Conservation (phyloP, 1,140 invertebrate genomes). For the Chlorops oryzae region DNA sequence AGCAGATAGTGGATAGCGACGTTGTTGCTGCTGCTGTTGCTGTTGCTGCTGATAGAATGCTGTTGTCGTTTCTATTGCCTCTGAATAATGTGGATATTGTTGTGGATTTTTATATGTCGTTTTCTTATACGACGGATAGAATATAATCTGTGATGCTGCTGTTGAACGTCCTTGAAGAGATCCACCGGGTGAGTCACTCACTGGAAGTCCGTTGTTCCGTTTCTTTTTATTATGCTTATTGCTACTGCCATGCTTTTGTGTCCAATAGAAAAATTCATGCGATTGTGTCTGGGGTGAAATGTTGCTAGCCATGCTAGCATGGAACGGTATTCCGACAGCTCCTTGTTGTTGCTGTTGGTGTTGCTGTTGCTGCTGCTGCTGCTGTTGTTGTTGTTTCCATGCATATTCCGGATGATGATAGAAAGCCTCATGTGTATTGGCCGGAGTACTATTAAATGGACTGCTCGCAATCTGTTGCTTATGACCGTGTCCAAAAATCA, state of each 20-base stretch:
- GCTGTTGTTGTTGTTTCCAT: conserved; percentile 41
- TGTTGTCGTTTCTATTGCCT: conserved; percentile 35
- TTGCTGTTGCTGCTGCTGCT: too few species aligned
- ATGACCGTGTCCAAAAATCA: conserved; percentile 42
- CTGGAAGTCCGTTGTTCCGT: conserved; percentile 22
- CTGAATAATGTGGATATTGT: conserved; percentile 37
- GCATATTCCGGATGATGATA: conserved; percentile 43
- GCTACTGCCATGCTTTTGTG: conserved; percentile 40
- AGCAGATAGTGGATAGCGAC: conserved; percentile 19
- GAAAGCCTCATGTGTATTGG: conserved; percentile 28
- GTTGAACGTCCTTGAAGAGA: conserved; percentile 40
- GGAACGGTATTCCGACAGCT: background rate
- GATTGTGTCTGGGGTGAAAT: conserved; percentile 33
- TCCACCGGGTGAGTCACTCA: conserved; percentile 36
- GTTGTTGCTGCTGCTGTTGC: conserved; percentile 23
- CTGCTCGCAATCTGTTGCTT: conserved; percentile 21
- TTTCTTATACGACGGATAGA: conserved; percentile 50
- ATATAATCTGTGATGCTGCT: conserved; percentile 35
- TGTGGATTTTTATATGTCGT: conserved; percentile 42
- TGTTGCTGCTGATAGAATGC: conserved; percentile 32
- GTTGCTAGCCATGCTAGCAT: conserved; percentile 11
- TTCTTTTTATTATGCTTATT: conserved; percentile 39
- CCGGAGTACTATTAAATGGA: conserved; percentile 7
- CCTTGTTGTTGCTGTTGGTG: background rate
- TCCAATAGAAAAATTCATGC: conserved; percentile 44